phyloP scores from a whole-genome alignment of 2,113 vertebrate genomes.

The Malurus cyaneus region DNA sequence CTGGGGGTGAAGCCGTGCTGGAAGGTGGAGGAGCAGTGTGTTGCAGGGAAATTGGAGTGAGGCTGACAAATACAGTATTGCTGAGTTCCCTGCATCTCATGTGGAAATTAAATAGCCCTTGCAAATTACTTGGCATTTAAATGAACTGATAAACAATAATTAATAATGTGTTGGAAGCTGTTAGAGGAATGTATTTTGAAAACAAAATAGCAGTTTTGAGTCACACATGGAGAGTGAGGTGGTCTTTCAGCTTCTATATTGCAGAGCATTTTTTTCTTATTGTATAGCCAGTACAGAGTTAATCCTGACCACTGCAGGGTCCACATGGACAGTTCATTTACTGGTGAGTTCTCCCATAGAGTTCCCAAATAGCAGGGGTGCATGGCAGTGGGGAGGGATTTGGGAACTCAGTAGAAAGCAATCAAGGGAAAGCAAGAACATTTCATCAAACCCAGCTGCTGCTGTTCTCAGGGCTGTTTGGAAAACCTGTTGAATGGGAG shows the following conservation, averaged over 20 bases:
- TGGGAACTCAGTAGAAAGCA: background rate
- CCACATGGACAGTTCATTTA: background rate
- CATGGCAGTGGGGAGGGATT: background rate
- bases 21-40: background rate
- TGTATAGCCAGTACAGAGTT: background rate
- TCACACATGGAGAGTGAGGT: background rate
- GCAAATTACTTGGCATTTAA: background rate
- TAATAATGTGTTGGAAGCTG: background rate
- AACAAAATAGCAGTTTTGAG: background rate
- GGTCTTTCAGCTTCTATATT: background rate
- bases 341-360: rapidly evolving
- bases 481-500: background rate
- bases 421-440: background rate
- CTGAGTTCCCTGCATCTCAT: background rate
- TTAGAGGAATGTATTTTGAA: background rate
- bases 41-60: background rate
- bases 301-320: background rate
- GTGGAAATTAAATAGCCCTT: background rate
- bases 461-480: background rate
- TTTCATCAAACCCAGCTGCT: background rate
- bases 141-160: background rate
- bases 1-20: background rate
- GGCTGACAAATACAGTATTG: background rate
- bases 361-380: background rate
- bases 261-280: background rate